Evolutionary conservation across 2,797 vertebrate genomes (phyloP).

Genomic region (Neosilurus hyrtlii): DNA sequence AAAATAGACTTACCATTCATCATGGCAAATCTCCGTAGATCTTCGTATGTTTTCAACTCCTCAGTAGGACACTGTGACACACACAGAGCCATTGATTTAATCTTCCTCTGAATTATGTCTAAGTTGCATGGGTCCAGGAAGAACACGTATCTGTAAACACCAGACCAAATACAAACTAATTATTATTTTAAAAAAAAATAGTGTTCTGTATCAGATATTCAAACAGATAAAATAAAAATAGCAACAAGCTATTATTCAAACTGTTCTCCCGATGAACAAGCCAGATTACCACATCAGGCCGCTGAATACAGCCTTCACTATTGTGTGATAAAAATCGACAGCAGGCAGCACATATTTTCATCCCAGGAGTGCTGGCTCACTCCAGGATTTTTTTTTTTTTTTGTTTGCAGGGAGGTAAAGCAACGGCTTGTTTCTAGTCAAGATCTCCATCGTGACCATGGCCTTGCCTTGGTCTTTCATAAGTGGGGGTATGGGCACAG

Average conservation of each 20-base stretch:
- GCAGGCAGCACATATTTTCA: slow-evolving; percentile 44
- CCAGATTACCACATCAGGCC: slow-evolving; percentile 27
- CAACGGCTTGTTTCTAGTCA: slow-evolving; percentile 41
- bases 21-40: slow-evolving; percentile 90
- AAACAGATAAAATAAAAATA: not conserved
- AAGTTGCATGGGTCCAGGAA: slow-evolving; percentile 97
- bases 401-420: slow-evolving; percentile 44
- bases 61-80: slow-evolving; percentile 86
- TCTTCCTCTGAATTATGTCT: slow-evolving; percentile 89
- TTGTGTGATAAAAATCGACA: slow-evolving; percentile 49
- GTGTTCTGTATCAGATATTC: not conserved
- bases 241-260: slow-evolving; percentile 18
- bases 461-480: slow-evolving; percentile 47
- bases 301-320: slow-evolving; percentile 34
- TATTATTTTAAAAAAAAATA: not conserved
- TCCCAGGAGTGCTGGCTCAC: slow-evolving; percentile 45
- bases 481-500: slow-evolving; percentile 42
- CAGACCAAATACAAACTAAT: slow-evolving; percentile 1
- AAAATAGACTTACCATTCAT: slow-evolving; percentile 79
- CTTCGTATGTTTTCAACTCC: slow-evolving; percentile 83
- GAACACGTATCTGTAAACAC: slow-evolving; percentile 85
- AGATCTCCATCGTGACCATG: slow-evolving; percentile 36
- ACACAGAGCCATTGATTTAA: slow-evolving; percentile 90
- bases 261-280: slow-evolving; percentile 12
- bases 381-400: slow-evolving; percentile 14